These are phyloP conservation scores for Leptoclinus maculatus DNA, from an alignment of 2,797 vertebrate genomes.

Conservation along the genomic window DNA sequence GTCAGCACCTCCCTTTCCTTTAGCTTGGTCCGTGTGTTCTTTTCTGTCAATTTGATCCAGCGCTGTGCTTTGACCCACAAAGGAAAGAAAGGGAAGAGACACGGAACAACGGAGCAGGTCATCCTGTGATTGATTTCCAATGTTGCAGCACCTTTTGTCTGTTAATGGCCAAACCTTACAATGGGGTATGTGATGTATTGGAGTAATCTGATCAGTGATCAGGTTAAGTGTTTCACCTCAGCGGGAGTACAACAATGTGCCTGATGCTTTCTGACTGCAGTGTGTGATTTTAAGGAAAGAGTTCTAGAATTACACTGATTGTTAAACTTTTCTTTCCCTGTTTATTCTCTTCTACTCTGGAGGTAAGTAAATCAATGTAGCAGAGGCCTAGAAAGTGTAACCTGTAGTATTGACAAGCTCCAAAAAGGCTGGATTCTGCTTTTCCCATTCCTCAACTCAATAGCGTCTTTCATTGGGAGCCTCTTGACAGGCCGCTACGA, in stretches of 20 bases:
- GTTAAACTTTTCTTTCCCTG: neutral
- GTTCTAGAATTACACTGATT: neutral
- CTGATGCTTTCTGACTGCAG: neutral
- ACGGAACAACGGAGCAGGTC: neutral
- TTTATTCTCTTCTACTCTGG: neutral
- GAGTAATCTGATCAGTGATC: neutral
- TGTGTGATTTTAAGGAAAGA: neutral
- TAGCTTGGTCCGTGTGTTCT: neutral
- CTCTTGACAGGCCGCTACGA: neutral
- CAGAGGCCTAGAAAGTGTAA: neutral
- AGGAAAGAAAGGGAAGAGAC: neutral
- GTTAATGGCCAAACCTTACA: neutral
- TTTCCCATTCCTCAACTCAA: no score
- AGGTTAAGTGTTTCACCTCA: neutral
- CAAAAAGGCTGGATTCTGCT: no score
- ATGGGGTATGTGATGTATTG: neutral
- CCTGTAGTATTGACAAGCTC: no score
- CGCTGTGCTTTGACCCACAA: neutral
- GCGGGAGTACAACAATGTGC: neutral
- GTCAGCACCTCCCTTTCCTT: conserved; percentile 78
- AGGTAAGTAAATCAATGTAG: neutral
- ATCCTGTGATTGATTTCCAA: neutral
- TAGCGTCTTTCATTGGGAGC: neutral
- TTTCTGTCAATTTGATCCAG: neutral
- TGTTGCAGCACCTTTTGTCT: neutral